These are phyloP conservation scores for Barbus barbus DNA, from an alignment of 2,113 vertebrate genomes.

Conservation along the genomic window DNA sequence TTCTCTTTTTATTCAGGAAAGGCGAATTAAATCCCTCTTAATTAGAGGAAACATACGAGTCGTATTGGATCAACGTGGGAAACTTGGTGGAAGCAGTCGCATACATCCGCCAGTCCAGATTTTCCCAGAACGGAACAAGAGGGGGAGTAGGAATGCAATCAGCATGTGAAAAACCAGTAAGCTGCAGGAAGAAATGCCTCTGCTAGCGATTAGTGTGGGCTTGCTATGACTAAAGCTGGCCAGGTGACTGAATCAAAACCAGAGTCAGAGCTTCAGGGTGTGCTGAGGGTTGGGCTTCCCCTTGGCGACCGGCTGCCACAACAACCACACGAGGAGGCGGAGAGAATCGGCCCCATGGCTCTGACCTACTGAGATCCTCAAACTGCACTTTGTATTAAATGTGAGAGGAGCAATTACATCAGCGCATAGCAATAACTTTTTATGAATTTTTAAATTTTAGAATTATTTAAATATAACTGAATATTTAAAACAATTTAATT, in stretches of 20 bases:
- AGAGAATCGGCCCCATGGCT: neutral
- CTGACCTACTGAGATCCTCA: neutral
- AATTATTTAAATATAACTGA: too few species aligned
- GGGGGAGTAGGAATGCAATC: constrained; percentile 27
- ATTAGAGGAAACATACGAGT: constrained; percentile 46
- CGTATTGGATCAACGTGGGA: constrained; percentile 50
- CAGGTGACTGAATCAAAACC: constrained; percentile 51
- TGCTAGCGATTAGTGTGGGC: constrained; percentile 52
- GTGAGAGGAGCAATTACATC: neutral
- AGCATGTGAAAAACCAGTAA: constrained; percentile 45
- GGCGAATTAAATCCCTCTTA: constrained; percentile 24
- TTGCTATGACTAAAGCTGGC: constrained; percentile 34
- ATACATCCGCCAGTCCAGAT: constrained; percentile 20
- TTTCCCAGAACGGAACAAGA: constrained; percentile 26
- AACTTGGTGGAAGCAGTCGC: constrained; percentile 42
- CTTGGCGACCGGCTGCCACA: neutral
- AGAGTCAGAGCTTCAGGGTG: constrained; percentile 35
- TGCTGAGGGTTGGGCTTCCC: constrained; percentile 26
- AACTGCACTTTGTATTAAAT: neutral
- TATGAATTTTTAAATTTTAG: too few species aligned
- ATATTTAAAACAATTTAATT: too few species aligned
- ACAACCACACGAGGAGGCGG: neutral
- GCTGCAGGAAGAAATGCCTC: constrained; percentile 10
- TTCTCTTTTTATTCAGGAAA: constrained; percentile 31
- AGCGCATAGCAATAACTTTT: too few species aligned